Conservation (phyloP, 1,140 invertebrate genomes). For the Drosophila persimilis region DNA sequence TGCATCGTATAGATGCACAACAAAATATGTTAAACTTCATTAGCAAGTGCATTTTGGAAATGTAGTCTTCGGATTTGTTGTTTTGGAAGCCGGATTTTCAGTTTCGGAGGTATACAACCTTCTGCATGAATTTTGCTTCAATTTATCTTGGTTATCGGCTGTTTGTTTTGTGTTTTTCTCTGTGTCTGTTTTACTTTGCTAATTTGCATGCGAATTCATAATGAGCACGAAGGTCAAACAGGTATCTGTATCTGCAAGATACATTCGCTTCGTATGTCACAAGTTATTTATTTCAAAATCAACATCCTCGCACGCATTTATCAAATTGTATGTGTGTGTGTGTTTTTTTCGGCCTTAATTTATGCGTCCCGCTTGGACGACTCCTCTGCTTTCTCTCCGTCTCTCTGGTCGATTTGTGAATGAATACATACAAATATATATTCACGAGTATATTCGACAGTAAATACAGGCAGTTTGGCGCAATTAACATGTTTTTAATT, state of each 20-base stretch:
- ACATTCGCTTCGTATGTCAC: conserved; percentile 43
- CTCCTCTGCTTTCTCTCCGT: too few relatives aligned
- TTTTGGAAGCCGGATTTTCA: conserved; percentile 7
- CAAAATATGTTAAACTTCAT: conserved; percentile 68
- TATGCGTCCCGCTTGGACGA: conserved; percentile 25
- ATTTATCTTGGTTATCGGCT: conserved; percentile 31
- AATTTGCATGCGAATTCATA: conserved; percentile 42
- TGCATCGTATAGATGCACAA: conserved; percentile 3
- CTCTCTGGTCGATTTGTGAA: conserved; percentile 47
- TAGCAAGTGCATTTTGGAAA: conserved; percentile 54
- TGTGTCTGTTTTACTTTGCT: too few relatives aligned
- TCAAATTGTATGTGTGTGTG: conserved; percentile 48
- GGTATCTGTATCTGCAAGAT: conserved; percentile 48
- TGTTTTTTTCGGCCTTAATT: conserved; percentile 21
- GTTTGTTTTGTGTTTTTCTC: too few relatives aligned
- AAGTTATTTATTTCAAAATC: conserved; percentile 53
- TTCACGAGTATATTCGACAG: conserved; percentile 21
- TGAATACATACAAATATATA: conserved; percentile 44
- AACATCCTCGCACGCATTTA: conserved; percentile 48
- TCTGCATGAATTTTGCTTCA: conserved; percentile 36
- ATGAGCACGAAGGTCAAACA: conserved; percentile 69
- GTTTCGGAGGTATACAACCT: conserved; percentile 12
- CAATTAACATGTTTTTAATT: conserved; percentile 75
- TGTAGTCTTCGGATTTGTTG: neutral
- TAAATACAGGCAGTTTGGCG: conserved; percentile 46